Evolutionary conservation across 2,113 vertebrate genomes (phyloP).

Genomic region (Peromyscus californicus): DNA sequence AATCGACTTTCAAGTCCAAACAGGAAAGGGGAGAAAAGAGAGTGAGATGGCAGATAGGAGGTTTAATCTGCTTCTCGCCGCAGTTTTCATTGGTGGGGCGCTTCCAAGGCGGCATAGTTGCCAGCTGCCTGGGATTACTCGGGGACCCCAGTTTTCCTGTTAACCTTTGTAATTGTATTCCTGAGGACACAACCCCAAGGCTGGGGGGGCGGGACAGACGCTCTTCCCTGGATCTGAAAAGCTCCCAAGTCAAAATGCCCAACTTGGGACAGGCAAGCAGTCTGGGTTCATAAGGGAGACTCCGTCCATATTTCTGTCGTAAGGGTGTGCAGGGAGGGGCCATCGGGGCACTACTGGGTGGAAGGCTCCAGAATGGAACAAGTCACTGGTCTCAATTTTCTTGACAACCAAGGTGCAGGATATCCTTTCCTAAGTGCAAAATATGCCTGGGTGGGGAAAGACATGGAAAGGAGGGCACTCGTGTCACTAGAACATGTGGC

Average conservation of each 20-base stretch:
- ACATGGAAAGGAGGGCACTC: neutral
- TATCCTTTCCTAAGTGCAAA: constrained; percentile 7
- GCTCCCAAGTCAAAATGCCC: constrained; percentile 81
- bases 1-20: constrained; percentile 99
- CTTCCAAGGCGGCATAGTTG: constrained; percentile 92
- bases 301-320: constrained; percentile 38
- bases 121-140: constrained; percentile 93
- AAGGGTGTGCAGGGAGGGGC: neutral
- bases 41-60: constrained; percentile 96
- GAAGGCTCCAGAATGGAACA: constrained; percentile 80
- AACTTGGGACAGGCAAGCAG: constrained; percentile 80
- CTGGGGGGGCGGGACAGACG: constrained; percentile 78
- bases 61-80: constrained; percentile 96
- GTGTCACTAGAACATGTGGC: neutral
- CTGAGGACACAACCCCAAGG: neutral
- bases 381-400: constrained; percentile 86
- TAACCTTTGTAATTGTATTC: constrained; percentile 95
- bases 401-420: constrained; percentile 47
- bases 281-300: constrained; percentile 62
- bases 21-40: constrained; percentile 97
- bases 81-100: constrained; percentile 92
- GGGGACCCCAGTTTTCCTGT: constrained; percentile 94
- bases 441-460: neutral
- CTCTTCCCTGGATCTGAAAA: constrained; percentile 88
- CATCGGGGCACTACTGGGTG: rapidly evolving